These are phyloP conservation scores for Silurus lanzhouensis DNA, from an alignment of 2,797 vertebrate genomes.

Conservation along the genomic window DNA sequence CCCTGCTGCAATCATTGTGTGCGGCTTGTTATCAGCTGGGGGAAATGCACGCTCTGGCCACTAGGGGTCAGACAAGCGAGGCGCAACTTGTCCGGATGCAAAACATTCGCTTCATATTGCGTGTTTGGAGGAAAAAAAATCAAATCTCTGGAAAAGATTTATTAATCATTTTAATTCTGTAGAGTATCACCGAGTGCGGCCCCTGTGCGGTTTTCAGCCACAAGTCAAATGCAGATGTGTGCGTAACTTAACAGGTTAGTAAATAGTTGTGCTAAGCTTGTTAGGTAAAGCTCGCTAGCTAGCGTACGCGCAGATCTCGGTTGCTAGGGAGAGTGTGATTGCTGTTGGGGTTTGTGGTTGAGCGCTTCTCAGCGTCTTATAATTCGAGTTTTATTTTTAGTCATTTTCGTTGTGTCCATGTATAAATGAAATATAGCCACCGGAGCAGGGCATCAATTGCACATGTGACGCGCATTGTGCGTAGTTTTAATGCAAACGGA, in stretches of 20 bases:
- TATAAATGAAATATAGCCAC: not conserved
- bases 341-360: not conserved
- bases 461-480: not conserved
- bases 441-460: not conserved
- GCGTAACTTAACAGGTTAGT: conserved; percentile 17
- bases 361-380: not conserved
- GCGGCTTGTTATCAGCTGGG: conserved; percentile 14
- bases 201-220: not conserved
- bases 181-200: not conserved
- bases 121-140: conserved; percentile 40
- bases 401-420: too few species aligned
- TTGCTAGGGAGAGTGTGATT: conserved; percentile 8
- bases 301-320: conserved; percentile 15
- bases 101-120: conserved; percentile 50
- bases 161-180: not conserved
- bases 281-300: not conserved
- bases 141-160: not conserved
- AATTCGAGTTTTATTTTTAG: too few species aligned
- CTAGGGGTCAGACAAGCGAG: conserved; percentile 52
- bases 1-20: conserved; percentile 15
- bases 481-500: not conserved
- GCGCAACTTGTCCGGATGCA: conserved; percentile 42
- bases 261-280: conserved; percentile 26
- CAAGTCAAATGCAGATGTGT: not conserved
- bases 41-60: conserved; percentile 39